These are phyloP conservation scores for Escarpia spicata DNA, from an alignment of 2,888 invertebrate genomes.

Conservation along the genomic window DNA sequence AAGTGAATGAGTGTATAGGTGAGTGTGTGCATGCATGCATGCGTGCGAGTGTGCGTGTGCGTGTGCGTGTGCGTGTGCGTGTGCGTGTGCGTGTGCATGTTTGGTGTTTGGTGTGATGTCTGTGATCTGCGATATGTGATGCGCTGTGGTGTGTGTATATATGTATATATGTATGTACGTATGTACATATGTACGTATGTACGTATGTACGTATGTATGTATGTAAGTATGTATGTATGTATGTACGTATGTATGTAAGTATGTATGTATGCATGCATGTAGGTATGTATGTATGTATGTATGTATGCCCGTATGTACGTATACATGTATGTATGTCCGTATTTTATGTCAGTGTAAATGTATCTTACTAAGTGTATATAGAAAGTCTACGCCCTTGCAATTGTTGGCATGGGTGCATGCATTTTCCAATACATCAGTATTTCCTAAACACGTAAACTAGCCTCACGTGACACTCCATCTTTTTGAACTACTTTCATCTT, in stretches of 20 bases:
- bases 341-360: too few species aligned
- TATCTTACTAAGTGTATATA: too few species aligned
- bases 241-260: not conserved
- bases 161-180: not conserved
- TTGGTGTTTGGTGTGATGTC: too few species aligned
- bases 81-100: not conserved
- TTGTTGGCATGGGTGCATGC: not conserved
- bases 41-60: not conserved
- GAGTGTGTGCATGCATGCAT: not conserved
- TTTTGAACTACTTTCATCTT: not conserved
- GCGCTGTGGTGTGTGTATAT: too few species aligned
- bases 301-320: not conserved
- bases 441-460: not conserved
- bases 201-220: not conserved
- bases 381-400: too few species aligned
- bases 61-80: not conserved
- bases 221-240: not conserved
- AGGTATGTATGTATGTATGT: not conserved
- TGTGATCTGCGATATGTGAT: too few species aligned
- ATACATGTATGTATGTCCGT: not conserved
- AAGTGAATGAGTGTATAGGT: not conserved
- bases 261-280: not conserved
- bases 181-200: not conserved
- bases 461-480: not conserved
- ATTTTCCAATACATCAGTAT: not conserved